phyloP scores from a whole-genome alignment of 2,113 vertebrate species.

The Poicephalus gulielmi region DNA sequence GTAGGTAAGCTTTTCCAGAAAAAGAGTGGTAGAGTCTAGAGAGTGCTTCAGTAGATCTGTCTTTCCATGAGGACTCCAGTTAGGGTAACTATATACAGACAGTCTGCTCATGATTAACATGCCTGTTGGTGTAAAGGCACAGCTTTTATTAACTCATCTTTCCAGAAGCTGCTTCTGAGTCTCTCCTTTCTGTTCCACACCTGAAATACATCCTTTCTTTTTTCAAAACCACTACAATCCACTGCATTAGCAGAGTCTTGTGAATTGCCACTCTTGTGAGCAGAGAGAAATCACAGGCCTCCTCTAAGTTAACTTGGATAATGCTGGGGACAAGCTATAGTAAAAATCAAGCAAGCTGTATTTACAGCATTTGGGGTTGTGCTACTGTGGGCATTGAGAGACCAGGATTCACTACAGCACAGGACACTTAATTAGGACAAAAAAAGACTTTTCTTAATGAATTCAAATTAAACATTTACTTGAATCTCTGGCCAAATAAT shows the following conservation, averaged over 20 bases:
- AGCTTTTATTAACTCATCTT: background rate
- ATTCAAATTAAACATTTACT: background rate
- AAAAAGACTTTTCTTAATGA: background rate
- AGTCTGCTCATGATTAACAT: background rate
- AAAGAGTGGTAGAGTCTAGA: background rate
- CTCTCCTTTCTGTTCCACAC: background rate
- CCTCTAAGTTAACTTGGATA: background rate
- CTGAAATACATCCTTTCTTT: background rate
- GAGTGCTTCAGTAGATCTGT: background rate
- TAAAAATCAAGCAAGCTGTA: background rate
- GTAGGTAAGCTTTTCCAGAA: background rate
- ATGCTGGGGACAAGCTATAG: background rate
- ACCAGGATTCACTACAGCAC: background rate
- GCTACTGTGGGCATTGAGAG: accelerated
- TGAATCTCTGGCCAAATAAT: background rate
- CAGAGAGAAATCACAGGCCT: background rate
- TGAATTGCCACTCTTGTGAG: background rate
- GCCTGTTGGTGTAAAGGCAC: background rate
- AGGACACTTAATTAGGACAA: background rate
- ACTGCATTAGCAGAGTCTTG: background rate
- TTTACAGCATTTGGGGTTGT: background rate
- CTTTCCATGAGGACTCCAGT: background rate
- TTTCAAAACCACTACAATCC: background rate
- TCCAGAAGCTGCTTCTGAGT: background rate
- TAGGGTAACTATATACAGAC: background rate